Evolutionary conservation across 2,888 invertebrate species (phyloP).

Genomic region (Embidobia sp.): DNA sequence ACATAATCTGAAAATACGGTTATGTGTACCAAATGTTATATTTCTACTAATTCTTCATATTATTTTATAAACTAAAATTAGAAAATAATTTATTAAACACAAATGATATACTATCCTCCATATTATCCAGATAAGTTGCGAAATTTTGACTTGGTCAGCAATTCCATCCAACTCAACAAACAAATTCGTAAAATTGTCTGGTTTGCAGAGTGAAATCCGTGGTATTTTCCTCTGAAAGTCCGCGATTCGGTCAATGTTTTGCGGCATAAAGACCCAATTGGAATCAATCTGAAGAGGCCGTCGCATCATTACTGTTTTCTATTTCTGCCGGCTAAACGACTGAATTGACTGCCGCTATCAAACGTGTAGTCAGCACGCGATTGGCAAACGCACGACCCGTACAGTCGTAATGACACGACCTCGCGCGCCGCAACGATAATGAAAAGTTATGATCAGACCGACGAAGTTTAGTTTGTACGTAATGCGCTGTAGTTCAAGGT

Average conservation of each 20-base stretch:
- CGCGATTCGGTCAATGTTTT: conserved; percentile 22
- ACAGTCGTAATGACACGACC: conserved; percentile 60
- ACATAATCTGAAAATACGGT: too few species aligned
- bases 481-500: conserved; percentile 62
- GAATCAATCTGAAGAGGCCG: conserved; percentile 39
- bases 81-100: too few species aligned
- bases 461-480: conserved; percentile 55
- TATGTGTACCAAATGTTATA: too few species aligned
- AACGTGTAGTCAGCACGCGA: conserved; percentile 54
- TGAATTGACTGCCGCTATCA: conserved; percentile 51
- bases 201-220: too few species aligned
- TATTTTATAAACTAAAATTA: too few species aligned
- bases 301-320: conserved; percentile 52
- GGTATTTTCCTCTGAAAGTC: conserved; percentile 8
- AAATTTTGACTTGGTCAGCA: too few species aligned
- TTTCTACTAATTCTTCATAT: too few species aligned
- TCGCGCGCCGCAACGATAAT: conserved; percentile 64
- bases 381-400: conserved; percentile 60
- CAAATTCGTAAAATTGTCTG: background rate
- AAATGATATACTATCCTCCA: too few species aligned
- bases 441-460: conserved; percentile 61
- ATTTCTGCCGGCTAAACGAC: conserved; percentile 42
- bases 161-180: too few species aligned
- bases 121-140: too few species aligned
- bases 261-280: conserved; percentile 36